Evolutionary conservation across 2,113 vertebrate genomes (phyloP).

Genomic region (Trematocara unimaculatum): DNA sequence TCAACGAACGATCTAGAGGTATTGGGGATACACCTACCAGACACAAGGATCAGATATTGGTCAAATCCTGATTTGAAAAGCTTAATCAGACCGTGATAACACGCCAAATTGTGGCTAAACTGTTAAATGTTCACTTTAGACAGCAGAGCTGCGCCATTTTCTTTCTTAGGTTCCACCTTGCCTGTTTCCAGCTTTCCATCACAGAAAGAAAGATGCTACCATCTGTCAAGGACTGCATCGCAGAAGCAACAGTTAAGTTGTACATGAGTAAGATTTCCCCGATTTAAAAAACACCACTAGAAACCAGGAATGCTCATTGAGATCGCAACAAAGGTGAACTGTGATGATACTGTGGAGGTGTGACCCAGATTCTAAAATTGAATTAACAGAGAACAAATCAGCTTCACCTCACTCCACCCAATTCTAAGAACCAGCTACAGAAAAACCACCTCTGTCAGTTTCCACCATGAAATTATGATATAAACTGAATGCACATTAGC

Average conservation of each 20-base stretch:
- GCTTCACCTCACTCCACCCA: not conserved
- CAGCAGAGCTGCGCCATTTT: not conserved
- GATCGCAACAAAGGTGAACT: not conserved
- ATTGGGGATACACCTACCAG: not conserved
- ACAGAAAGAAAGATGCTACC: not conserved
- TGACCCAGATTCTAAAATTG: not conserved
- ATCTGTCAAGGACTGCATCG: not conserved
- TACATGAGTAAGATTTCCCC: not conserved
- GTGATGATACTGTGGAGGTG: not conserved
- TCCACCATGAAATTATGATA: not conserved
- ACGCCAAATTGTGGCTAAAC: not conserved
- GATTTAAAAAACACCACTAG: not conserved
- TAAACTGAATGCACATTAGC: slow-evolving; percentile 51
- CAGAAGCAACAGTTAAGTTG: not conserved
- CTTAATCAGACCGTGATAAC: not conserved
- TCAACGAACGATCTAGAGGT: not conserved
- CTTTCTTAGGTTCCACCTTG: not conserved
- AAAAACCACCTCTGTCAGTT: not conserved
- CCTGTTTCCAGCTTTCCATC: not conserved
- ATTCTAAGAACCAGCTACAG: not conserved
- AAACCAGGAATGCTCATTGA: not conserved
- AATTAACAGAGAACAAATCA: not conserved
- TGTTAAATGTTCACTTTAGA: not conserved
- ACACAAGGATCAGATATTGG: not conserved
- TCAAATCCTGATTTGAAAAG: not conserved